A percentile compares a stretch with the other conserved stretches of the same genome.
These are phyloP conservation scores for Campoplex nolae DNA, from an alignment of 2,888 invertebrate species.

Conservation along the genomic window DNA sequence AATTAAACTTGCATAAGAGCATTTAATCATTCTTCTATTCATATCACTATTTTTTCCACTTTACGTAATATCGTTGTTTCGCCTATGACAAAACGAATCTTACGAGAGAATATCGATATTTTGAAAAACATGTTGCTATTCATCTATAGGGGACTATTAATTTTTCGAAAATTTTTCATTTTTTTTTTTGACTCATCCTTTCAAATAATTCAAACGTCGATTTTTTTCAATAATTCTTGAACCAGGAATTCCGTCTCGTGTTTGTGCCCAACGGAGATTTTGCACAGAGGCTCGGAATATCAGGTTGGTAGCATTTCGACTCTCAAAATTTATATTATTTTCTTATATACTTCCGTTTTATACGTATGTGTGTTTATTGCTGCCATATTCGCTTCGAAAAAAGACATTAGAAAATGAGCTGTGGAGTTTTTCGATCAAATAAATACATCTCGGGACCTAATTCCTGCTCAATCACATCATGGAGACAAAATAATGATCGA, in stretches of 20 bases:
- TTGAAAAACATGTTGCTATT: not conserved
- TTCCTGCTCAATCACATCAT: not conserved
- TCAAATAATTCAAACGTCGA: not conserved
- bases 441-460: not conserved
- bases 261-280: not conserved
- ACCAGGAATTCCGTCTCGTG: not conserved
- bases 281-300: not conserved
- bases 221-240: not conserved
- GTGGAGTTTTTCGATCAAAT: not conserved
- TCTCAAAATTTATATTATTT: not conserved
- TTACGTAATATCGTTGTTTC: not conserved
- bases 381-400: not conserved
- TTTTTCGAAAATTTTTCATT: not conserved
- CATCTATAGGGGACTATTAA: not conserved
- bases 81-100: not conserved
- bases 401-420: not conserved
- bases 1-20: not conserved
- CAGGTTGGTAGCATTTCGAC: not conserved
- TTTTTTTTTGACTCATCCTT: not conserved
- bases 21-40: not conserved
- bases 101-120: not conserved
- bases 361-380: slow-evolving; percentile 9
- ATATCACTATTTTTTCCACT: not conserved
- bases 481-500: not conserved
- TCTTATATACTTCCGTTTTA: not conserved